Conservation (phyloP, 2,888 invertebrate genomes). For the Lasioglossum pauxillum region DNA sequence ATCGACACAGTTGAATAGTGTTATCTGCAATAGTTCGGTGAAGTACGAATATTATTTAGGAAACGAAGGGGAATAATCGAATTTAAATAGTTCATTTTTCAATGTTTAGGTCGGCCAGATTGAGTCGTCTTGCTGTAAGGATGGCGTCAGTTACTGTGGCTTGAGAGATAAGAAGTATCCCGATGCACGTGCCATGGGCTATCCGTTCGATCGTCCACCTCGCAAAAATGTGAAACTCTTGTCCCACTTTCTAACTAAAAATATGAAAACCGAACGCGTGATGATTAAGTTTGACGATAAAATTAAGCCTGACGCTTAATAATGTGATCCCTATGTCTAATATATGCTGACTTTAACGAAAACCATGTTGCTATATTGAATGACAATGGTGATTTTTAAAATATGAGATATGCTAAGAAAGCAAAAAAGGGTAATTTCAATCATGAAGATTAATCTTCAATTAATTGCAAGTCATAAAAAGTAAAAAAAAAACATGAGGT, state of each 20-base stretch:
- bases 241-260: constrained; percentile 89
- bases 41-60: not conserved
- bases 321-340: not conserved
- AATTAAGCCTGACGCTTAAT: constrained; percentile 81
- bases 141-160: constrained; percentile 93
- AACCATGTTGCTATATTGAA: not conserved
- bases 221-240: constrained; percentile 86
- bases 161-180: constrained; percentile 91
- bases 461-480: not conserved
- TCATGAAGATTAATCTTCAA: not conserved
- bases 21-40: not conserved
- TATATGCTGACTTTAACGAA: not conserved
- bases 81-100: constrained; percentile 88
- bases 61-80: constrained; percentile 70
- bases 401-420: not conserved
- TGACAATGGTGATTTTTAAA: not conserved
- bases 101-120: constrained; percentile 80
- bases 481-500: not conserved
- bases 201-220: constrained; percentile 91
- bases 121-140: constrained; percentile 86
- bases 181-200: constrained; percentile 93
- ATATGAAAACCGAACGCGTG: constrained; percentile 89
- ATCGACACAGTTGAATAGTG: not conserved
- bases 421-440: not conserved
- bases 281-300: constrained; percentile 87